These are phyloP conservation scores for Eutolmus rufibarbis DNA, from an alignment of 2,888 invertebrate genomes.

Conservation along the genomic window DNA sequence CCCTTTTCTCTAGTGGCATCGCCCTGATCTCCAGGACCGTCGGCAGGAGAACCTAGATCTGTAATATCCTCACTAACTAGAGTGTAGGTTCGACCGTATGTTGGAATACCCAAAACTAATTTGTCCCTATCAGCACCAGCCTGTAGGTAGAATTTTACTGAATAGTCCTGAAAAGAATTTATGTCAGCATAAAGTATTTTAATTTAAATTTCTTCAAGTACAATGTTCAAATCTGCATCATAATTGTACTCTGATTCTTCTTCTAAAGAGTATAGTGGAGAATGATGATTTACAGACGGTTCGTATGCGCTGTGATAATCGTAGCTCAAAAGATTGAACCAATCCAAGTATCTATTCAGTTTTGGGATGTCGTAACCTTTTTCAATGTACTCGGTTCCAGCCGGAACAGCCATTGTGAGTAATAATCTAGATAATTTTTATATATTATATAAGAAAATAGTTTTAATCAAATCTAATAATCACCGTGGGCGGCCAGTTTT, in stretches of 20 bases:
- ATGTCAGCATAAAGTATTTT: background rate
- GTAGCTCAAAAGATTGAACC: slow-evolving; percentile 90
- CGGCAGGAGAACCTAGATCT: slow-evolving; percentile 86
- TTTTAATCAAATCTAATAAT: background rate
- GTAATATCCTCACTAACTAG: slow-evolving; percentile 84
- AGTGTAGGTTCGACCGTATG: slow-evolving; percentile 90
- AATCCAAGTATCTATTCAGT: slow-evolving; percentile 87
- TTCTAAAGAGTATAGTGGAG: slow-evolving; percentile 80
- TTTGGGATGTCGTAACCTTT: slow-evolving; percentile 91
- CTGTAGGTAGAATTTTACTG: slow-evolving; percentile 81
- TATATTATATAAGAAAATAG: background rate
- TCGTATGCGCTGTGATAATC: slow-evolving; percentile 94
- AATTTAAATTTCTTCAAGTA: slow-evolving; percentile 65
- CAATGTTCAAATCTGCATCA: slow-evolving; percentile 86
- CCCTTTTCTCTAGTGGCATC: slow-evolving; percentile 92
- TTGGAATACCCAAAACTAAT: slow-evolving; percentile 85
- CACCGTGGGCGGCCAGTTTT: slow-evolving; percentile 78
- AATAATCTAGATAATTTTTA: slow-evolving; percentile 66
- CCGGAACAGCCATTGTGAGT: slow-evolving; percentile 92
- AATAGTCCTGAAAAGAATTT: slow-evolving; percentile 73
- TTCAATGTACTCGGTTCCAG: slow-evolving; percentile 90
- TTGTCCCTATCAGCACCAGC: slow-evolving; percentile 82
- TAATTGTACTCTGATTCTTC: slow-evolving; percentile 88
- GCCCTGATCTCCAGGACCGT: slow-evolving; percentile 90
- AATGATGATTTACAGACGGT: slow-evolving; percentile 89